These are phyloP conservation scores for Triplophysa bombifrons DNA, from an alignment of 2,797 vertebrate species.

Conservation along the genomic window DNA sequence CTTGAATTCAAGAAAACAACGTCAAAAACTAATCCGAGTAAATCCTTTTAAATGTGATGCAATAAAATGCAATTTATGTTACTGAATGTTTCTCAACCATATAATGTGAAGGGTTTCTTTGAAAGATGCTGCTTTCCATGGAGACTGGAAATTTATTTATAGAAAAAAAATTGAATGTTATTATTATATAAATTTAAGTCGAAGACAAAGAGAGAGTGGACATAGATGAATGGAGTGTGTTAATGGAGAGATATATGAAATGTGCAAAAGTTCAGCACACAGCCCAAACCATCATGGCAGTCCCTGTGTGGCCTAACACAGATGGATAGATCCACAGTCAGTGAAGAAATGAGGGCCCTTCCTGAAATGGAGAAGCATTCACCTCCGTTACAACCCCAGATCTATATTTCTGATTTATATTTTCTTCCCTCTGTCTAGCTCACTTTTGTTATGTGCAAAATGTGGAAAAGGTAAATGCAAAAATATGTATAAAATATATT, in stretches of 20 bases:
- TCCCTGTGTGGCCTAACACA: conserved; percentile 71
- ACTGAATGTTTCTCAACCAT: neutral
- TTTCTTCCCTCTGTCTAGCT: neutral
- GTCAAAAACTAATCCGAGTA: neutral
- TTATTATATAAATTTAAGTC: neutral
- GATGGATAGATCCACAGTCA: conserved; percentile 72
- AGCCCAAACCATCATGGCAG: conserved; percentile 63
- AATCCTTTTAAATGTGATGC: conserved; percentile 47
- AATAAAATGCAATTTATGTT: conserved; percentile 42
- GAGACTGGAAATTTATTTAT: neutral
- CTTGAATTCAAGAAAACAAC: neutral
- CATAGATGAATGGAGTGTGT: conserved; percentile 76
- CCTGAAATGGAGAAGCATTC: conserved; percentile 29
- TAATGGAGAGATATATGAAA: conserved; percentile 65
- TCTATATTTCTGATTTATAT: conserved; percentile 46
- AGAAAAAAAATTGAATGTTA: no score
- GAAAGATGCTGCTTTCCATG: conserved; percentile 8
- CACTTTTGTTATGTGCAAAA: conserved; percentile 10
- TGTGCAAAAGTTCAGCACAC: conserved; percentile 40
- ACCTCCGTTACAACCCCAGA: conserved; percentile 45
- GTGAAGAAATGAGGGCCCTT: conserved; percentile 48
- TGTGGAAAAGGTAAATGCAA: neutral
- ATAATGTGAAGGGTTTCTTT: conserved; percentile 3
- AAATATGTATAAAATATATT: neutral
- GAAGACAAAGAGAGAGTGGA: conserved; percentile 58